These are phyloP conservation scores for Tapirus terrestris DNA, from an alignment of 2,113 vertebrate species.

Conservation along the genomic window DNA sequence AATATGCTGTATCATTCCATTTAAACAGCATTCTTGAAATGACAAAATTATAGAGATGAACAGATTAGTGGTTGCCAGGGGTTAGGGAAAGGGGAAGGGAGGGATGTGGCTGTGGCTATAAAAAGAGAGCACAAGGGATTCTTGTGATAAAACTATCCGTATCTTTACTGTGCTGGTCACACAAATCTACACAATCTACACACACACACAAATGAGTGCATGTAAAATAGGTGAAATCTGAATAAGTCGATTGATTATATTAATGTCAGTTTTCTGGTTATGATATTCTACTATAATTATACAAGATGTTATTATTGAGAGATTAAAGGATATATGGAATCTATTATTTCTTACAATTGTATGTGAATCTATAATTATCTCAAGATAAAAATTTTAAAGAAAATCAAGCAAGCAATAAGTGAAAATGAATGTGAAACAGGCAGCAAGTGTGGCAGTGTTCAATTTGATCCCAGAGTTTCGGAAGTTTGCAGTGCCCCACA, in stretches of 20 bases:
- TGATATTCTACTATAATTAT: constrained; percentile 18
- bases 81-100: background rate
- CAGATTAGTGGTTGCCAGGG: background rate
- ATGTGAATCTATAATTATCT: constrained; percentile 49
- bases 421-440: constrained; percentile 19
- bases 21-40: constrained; percentile 34
- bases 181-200: background rate
- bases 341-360: background rate
- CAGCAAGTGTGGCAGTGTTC: background rate
- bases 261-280: constrained; percentile 6
- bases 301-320: background rate
- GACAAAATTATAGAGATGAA: constrained; percentile 46
- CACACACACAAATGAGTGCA: background rate
- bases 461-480: constrained; percentile 21
- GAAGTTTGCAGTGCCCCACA: background rate
- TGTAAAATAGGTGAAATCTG: background rate
- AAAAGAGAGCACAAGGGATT: background rate
- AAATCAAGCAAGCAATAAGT: constrained; percentile 42
- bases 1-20: background rate
- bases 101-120: background rate
- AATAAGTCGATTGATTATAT: background rate
- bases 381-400: constrained; percentile 30
- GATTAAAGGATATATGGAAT: background rate
- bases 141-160: background rate
- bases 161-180: background rate